A percentile compares a stretch with the other conserved stretches of the same genome.
phyloP scores from a whole-genome alignment of 1,140 invertebrate genomes.

The Heliothis subflexa region DNA sequence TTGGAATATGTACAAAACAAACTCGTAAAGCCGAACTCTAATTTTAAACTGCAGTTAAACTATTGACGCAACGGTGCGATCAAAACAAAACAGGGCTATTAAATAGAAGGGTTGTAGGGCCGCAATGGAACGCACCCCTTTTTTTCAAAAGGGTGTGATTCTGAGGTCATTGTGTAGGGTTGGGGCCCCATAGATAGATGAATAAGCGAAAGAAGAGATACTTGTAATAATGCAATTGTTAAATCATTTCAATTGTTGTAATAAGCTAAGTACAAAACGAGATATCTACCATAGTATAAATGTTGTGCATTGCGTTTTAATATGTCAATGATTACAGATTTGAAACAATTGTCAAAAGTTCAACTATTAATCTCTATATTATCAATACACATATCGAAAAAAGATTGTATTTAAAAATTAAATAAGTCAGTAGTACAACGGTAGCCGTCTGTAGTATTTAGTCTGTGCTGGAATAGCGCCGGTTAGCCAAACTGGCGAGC shows the following conservation, averaged over 20 bases:
- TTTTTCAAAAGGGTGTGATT: slow-evolving; percentile 25
- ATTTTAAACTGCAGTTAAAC: slow-evolving; percentile 24
- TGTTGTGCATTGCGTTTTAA: no score
- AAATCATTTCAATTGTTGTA: background rate
- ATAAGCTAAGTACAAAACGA: background rate
- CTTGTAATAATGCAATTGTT: background rate
- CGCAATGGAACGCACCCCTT: slow-evolving; percentile 17
- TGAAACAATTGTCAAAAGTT: no score
- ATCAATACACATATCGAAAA: no score
- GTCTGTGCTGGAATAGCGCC: background rate
- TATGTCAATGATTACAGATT: no score
- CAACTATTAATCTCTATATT: no score
- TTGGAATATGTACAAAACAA: slow-evolving; percentile 14
- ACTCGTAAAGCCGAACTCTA: slow-evolving; percentile 13
- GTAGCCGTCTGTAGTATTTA: background rate
- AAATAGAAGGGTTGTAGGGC: slow-evolving; percentile 4
- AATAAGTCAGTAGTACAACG: background rate
- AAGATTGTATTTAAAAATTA: no score
- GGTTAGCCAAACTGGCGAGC: slow-evolving; percentile 1
- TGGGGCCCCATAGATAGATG: background rate
- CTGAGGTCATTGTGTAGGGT: slow-evolving; percentile 30
- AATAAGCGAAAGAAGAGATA: background rate
- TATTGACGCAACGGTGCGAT: slow-evolving; percentile 21
- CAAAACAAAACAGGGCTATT: slow-evolving; percentile 34
- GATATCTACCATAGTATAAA: background rate